Base-by-base conservation (phyloP, 2,888 invertebrate genomes). In the Epirrhoe tristata region DNA sequence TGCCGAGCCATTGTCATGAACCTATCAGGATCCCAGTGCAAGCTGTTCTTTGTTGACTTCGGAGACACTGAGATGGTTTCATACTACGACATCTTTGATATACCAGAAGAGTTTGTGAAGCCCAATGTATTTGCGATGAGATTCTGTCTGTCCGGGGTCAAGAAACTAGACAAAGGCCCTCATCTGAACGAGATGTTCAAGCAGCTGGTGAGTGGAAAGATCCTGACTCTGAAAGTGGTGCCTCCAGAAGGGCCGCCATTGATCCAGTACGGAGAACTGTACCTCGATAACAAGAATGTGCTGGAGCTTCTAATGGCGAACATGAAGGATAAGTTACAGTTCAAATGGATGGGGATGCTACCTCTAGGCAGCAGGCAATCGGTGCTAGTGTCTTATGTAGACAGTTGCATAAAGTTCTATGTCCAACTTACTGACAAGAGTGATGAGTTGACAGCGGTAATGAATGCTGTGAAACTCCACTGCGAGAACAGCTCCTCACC, bases 41-140 rank as follows among this genome's bases (percentile, higher is more conserved):
- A 96, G 85, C 94, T 97, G 5, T 96, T 96, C 79, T 97, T 96
- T 84, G 96, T 97, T 36, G 97, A 97, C 85, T 97, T 96, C 83
- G 97, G 97, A 34, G 96, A 97, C 80, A 96, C 96, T 6, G 97
- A 97, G 87, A 90, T 95, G 78, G 94, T 97, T 10, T 94, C 96
- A 0, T 95, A 95, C 70, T 94, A 95, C 73, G 95, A 96, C 74
- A 94, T 97, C 57, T 97, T 95, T 84, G 96, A 96, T 82, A 95
- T 97, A 74, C 97, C 97, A 0, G 94, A 95, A 66, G 95, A 96
- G 78, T 96, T 95, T 85, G 94, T 97, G 1, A 94, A 95, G 65
- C 95, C 96, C 0, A 95, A 95, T 90, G 96, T 96, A 5, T 96
- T 96, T 93, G 97, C 97, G 0, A 95, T 96, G 83, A 94, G 96